A percentile compares a stretch with the other conserved stretches of the same genome.
Evolutionary conservation across 2,888 invertebrate genomes (phyloP).

Genomic region (Monoplex corrugatus): DNA sequence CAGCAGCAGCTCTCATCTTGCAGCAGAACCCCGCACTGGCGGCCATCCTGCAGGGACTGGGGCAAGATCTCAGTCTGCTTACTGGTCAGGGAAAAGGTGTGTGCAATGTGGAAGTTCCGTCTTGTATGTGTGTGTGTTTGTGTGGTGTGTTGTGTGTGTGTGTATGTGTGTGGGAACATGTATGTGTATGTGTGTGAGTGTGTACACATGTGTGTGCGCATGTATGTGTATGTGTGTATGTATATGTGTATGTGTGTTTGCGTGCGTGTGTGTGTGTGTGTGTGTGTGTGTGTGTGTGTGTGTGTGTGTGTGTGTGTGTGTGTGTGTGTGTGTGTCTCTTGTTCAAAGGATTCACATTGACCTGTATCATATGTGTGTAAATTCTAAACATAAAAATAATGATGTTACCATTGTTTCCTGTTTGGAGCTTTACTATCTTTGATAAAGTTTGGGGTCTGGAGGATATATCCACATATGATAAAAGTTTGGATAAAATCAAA

Average conservation of each 20-base stretch:
- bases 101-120: neutral
- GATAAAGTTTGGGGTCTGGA: no score
- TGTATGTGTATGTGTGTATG: neutral
- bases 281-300: neutral
- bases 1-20: neutral
- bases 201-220: neutral
- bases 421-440: no score
- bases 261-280: neutral
- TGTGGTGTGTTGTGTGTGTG: neutral
- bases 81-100: slow-evolving; percentile 38
- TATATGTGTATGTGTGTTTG: neutral
- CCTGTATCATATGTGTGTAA: neutral
- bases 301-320: no score
- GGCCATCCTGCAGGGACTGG: slow-evolving; percentile 12
- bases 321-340: neutral
- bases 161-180: neutral
- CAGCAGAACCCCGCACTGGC: slow-evolving; percentile 43
- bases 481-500: no score
- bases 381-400: no score
- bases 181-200: neutral
- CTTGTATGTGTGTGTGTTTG: neutral
- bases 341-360: neutral
- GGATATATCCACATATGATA: no score
- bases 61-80: slow-evolving; percentile 28
- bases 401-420: no score